Base-by-base conservation (phyloP, 2,113 vertebrate species). In the Tragelaphus buxtoni region DNA sequence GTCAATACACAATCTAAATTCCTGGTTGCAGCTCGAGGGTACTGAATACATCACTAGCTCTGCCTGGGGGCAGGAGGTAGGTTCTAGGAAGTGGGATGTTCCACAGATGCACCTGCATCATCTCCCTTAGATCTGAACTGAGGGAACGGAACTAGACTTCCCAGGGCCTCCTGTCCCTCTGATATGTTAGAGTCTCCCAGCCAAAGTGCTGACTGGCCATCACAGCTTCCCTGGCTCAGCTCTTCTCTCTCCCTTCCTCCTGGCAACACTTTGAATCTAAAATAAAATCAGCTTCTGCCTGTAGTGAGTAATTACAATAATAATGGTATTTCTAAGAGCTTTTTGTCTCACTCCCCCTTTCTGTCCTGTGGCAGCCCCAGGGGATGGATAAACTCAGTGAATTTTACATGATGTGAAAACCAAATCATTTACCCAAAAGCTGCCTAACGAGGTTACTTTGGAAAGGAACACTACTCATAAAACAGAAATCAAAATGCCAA, bases 351-450 rank as follows among this genome's bases (percentile, higher is more conserved):
- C 53, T 84, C 9, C 16, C 51, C 9, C 0, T 6, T 93, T 95
- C 76, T 88, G 55, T 84, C 39, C 69, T n/a, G 9, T n/a, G 47
- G 69, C 83, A 5, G 65, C 79, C 92, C 42, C 26, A 39, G 55
- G 95, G 89, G 56, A 86, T 39, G 55, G 18, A 92, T 94, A 96
- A 97, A 81, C 30, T 85, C 92, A 88, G 96, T 32, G 87, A 96
- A 91, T 79, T 77, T 94, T 96, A 79, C 77, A 88, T 58, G 77
- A 97, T 95, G 51, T 91, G 77, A 95, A 97, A 96, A 90, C 45
- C 28, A 85, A 97, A 84, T 96, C n/a, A 74, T 45, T 77, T 56
- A 85, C 85, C 42, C 39, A 56, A 93, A 96, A 81, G 35, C 58
- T 76, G 45, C 60, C 63, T 90, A 84, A 93, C 60, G 49, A 95